phyloP scores from a whole-genome alignment of 1,140 invertebrate genomes.

The Heliconius himera region DNA sequence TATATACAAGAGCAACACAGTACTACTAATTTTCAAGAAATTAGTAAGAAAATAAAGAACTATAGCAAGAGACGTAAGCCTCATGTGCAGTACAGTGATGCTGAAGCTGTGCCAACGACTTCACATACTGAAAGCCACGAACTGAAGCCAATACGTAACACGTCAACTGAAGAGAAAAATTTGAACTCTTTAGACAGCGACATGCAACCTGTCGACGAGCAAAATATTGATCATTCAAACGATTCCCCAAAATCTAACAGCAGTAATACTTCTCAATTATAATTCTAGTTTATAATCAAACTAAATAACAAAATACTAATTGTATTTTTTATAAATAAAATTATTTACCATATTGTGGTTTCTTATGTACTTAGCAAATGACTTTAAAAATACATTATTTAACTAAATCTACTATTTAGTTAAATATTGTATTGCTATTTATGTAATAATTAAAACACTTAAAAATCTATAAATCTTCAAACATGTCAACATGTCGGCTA shows the following conservation, averaged over 20 bases:
- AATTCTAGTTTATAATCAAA: not conserved
- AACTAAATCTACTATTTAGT: no score
- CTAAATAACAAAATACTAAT: no score
- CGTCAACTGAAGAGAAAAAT: slow-evolving; percentile 33
- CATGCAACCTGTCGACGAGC: slow-evolving; percentile 14
- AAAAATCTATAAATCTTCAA: not conserved
- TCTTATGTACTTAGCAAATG: no score
- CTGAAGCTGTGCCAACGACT: not conserved
- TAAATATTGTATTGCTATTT: no score
- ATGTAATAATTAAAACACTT: not conserved
- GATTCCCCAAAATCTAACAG: not conserved
- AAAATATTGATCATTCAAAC: slow-evolving; percentile 14
- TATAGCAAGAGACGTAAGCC: slow-evolving; percentile 13
- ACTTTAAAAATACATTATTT: no score
- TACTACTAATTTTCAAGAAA: not conserved
- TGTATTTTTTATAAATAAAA: no score
- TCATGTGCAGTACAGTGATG: slow-evolving; percentile 30
- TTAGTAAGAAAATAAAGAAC: slow-evolving; percentile 5
- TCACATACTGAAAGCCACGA: slow-evolving; percentile 20
- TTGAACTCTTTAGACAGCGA: slow-evolving; percentile 40
- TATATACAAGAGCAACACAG: slow-evolving; percentile 39
- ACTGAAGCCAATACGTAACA: slow-evolving; percentile 36
- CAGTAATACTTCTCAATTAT: not conserved
- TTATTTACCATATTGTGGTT: no score
- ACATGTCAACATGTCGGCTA: not conserved